phyloP scores from a whole-genome alignment of 2,888 invertebrate species.

The Phortica magna region DNA sequence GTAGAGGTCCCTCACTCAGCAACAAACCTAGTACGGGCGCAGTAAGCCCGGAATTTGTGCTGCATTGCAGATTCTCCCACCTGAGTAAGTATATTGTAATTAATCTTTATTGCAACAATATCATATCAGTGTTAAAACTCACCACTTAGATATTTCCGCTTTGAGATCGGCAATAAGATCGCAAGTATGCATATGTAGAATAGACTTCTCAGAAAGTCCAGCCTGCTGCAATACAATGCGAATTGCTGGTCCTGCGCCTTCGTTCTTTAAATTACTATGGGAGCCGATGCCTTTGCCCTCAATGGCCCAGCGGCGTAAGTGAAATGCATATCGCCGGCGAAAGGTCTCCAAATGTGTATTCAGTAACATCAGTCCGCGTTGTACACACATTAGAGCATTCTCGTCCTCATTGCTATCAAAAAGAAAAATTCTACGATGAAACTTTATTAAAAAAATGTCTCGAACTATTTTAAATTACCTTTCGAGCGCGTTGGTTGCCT shows the following conservation, averaged over 20 bases:
- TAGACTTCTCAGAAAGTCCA: conserved; percentile 90
- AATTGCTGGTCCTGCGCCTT: conserved; percentile 83
- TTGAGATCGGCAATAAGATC: conserved; percentile 94
- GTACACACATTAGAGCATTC: conserved; percentile 91
- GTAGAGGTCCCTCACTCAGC: conserved; percentile 89
- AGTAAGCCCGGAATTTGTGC: conserved; percentile 72
- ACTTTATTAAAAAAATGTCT: background rate
- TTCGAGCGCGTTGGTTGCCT: conserved; percentile 86
- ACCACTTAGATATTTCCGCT: conserved; percentile 96
- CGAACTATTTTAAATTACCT: conserved; percentile 57
- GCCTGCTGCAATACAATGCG: conserved; percentile 92
- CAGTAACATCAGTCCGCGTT: conserved; percentile 90
- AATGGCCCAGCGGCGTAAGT: conserved; percentile 92
- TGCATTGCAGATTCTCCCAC: conserved; percentile 84
- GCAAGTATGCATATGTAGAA: conserved; percentile 88
- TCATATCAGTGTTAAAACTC: conserved; percentile 1
- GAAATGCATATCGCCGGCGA: conserved; percentile 91
- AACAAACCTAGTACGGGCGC: conserved; percentile 83
- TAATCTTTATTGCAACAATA: background rate
- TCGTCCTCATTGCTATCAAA: conserved; percentile 79
- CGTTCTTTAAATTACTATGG: conserved; percentile 80
- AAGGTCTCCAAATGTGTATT: conserved; percentile 97
- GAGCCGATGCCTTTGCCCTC: conserved; percentile 89
- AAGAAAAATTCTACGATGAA: conserved; percentile 6
- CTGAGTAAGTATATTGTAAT: conserved; percentile 43